phyloP scores from a whole-genome alignment of 2,797 vertebrate species.

The Acipenser ruthenus region DNA sequence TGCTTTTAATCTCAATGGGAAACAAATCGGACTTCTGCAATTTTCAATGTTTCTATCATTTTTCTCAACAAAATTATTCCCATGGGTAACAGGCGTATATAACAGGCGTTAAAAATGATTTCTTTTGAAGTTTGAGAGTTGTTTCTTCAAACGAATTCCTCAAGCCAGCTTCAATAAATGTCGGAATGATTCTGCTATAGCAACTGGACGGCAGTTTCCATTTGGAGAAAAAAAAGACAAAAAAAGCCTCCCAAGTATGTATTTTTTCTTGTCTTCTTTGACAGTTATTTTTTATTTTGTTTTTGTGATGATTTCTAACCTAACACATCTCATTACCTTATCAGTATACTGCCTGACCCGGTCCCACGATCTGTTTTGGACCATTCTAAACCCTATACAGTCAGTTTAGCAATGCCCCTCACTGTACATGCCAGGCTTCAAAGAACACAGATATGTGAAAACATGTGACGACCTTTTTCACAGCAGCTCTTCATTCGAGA shows the following conservation, averaged over 20 bases:
- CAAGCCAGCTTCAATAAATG: background rate
- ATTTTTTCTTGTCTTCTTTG: slow-evolving; percentile 10
- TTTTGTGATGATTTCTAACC: background rate
- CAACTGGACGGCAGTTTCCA: slow-evolving; percentile 16
- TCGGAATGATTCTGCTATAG: slow-evolving; percentile 9
- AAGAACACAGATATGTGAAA: slow-evolving; percentile 21
- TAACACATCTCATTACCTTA: no score
- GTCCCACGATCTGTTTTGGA: slow-evolving; percentile 34
- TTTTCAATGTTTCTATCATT: no score
- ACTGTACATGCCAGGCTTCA: slow-evolving; percentile 15
- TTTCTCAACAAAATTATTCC: no score
- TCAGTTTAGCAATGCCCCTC: slow-evolving; percentile 19
- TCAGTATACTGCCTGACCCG: slow-evolving; percentile 1
- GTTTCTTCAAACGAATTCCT: slow-evolving; percentile 14
- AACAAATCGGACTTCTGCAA: no score
- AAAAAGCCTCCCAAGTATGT: slow-evolving; percentile 9
- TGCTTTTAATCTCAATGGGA: no score
- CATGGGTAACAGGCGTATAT: no score
- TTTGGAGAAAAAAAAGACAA: slow-evolving; percentile 14
- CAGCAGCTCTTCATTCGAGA: slow-evolving; percentile 29
- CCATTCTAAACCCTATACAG: slow-evolving; percentile 19
- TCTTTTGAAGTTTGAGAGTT: no score
- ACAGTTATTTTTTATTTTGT: slow-evolving; percentile 9
- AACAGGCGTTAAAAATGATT: no score
- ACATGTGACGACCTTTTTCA: slow-evolving; percentile 24